A percentile compares a stretch with the other conserved stretches of the same genome.
These are phyloP conservation scores for Porites evermanni DNA, from an alignment of 92 coral and sea anemone genomes.

Conservation along the genomic window DNA sequence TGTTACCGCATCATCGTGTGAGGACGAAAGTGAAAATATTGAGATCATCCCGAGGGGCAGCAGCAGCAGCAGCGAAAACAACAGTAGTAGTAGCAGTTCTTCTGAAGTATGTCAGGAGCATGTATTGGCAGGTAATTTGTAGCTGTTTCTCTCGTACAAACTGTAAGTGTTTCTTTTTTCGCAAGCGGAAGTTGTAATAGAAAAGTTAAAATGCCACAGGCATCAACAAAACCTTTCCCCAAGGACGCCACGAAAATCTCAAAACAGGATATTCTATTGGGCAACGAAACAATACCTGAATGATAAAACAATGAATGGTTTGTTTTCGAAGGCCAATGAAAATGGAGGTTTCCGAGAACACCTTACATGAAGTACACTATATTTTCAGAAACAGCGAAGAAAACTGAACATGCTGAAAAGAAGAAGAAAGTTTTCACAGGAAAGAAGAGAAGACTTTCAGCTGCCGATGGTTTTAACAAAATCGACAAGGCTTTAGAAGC, in stretches of 20 bases:
- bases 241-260: neutral
- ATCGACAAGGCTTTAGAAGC: constrained; percentile 5
- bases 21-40: too few relatives aligned
- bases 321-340: too few relatives aligned
- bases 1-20: too few relatives aligned
- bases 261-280: neutral
- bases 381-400: neutral
- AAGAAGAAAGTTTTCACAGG: constrained; percentile 10
- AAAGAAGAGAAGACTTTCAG: neutral
- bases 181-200: neutral
- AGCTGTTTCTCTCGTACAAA: too few relatives aligned
- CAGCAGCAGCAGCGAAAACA: too few relatives aligned
- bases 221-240: constrained; percentile 6
- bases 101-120: too few relatives aligned
- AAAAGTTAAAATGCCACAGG: neutral
- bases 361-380: neutral
- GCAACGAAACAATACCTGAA: neutral
- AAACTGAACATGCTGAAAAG: neutral
- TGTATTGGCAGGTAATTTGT: too few relatives aligned
- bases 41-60: too few relatives aligned
- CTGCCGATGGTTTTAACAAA: too few relatives aligned
- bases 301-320: neutral
- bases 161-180: too few relatives aligned
- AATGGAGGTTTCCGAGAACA: too few relatives aligned
- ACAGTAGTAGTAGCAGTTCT: too few relatives aligned